These are phyloP conservation scores for Seira musarum DNA, from an alignment of 2,888 invertebrate species.

Conservation along the genomic window DNA sequence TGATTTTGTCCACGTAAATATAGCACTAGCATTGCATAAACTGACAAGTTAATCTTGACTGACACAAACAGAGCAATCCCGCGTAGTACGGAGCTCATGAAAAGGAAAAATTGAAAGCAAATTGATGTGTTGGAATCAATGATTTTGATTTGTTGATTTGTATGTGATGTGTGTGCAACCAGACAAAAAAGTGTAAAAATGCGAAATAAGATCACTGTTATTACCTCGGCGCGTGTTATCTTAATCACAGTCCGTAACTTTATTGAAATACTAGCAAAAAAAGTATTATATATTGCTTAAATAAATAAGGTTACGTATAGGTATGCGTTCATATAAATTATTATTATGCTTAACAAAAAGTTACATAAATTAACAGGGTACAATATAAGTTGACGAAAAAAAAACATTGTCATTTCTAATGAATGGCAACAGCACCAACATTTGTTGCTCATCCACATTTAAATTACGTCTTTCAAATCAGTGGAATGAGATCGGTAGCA, in stretches of 20 bases:
- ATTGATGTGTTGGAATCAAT: too few species aligned
- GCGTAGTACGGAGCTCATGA: neutral
- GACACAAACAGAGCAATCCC: too few species aligned
- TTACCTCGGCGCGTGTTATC: neutral
- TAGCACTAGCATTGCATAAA: too few species aligned
- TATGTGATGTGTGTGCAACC: too few species aligned
- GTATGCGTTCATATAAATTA: conserved; percentile 15
- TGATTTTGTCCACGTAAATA: too few species aligned
- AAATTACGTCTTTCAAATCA: neutral
- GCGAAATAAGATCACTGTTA: too few species aligned
- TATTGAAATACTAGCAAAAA: conserved; percentile 53
- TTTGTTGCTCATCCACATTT: conserved; percentile 31
- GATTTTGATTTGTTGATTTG: too few species aligned
- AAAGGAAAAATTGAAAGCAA: neutral
- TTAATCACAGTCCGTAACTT: conserved; percentile 61
- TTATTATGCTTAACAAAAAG: conserved; percentile 12
- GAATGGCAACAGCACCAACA: conserved; percentile 56
- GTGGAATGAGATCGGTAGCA: conserved; percentile 51
- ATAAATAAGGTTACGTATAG: conserved; percentile 41
- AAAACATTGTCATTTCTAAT: conserved; percentile 26
- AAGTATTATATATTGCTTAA: conserved; percentile 28
- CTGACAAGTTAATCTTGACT: too few species aligned
- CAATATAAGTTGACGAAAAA: neutral
- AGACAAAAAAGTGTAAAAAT: too few species aligned
- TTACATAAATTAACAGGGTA: conserved; percentile 17